Conservation (phyloP, 1,140 invertebrate species). For the Latrodectus geometricus region DNA sequence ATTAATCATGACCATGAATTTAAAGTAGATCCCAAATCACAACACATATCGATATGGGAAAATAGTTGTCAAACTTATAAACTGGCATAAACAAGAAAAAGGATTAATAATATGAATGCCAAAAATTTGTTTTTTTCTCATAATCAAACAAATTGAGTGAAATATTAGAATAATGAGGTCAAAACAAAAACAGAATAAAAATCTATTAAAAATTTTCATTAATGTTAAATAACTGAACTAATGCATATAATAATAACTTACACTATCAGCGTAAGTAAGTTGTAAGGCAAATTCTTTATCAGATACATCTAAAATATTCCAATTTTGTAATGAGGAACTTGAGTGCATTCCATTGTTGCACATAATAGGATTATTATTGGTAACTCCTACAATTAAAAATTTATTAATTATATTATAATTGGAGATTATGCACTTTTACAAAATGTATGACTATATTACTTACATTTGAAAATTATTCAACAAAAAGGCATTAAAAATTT, state of each 20-base stretch:
- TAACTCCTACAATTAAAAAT: conserved; percentile 16
- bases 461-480: no score
- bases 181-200: conserved; percentile 61
- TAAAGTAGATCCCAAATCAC: no score
- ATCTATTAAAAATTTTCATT: conserved; percentile 37
- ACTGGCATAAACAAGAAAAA: no score
- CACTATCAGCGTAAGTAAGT: conserved; percentile 95
- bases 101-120: no score
- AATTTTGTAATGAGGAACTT: conserved; percentile 69
- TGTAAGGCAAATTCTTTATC: conserved; percentile 95
- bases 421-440: no score
- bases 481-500: no score
- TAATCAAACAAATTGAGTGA: no score
- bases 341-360: conserved; percentile 64
- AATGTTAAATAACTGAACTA: conserved; percentile 6
- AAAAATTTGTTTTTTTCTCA: no score
- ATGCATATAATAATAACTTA: conserved; percentile 68
- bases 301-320: conserved; percentile 82
- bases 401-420: neutral
- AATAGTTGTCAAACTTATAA: no score
- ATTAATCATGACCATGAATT: no score
- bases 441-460: no score
- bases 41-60: no score
- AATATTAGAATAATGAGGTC: neutral
- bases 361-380: conserved; percentile 26